phyloP scores from a whole-genome alignment of 2,113 vertebrate genomes.

The Calonectris borealis region DNA sequence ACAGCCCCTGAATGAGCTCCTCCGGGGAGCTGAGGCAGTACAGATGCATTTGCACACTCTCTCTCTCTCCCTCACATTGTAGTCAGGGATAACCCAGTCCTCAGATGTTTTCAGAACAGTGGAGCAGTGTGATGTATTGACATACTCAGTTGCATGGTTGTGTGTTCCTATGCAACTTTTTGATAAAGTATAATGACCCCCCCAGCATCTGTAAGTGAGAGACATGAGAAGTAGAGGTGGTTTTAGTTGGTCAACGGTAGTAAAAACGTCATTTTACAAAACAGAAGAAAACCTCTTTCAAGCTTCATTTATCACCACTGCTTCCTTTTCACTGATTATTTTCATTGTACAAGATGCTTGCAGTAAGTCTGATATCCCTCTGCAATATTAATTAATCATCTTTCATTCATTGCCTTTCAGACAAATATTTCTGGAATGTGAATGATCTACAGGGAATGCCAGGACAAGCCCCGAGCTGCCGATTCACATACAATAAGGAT shows the following conservation, averaged over 20 bases:
- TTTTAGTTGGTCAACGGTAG: neutral
- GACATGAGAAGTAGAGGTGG: neutral
- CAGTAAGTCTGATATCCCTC: neutral
- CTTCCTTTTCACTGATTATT: neutral
- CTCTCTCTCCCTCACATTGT: neutral
- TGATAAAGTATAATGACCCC: neutral
- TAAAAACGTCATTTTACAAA: neutral
- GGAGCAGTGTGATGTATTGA: neutral
- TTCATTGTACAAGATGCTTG: neutral
- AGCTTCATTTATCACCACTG: neutral
- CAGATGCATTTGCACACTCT: neutral
- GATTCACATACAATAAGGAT: neutral
- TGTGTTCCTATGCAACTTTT: neutral
- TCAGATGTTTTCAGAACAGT: neutral
- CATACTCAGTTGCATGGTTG: neutral
- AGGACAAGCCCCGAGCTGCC: neutral
- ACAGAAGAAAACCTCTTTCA: neutral
- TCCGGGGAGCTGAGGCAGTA: neutral
- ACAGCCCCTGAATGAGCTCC: neutral
- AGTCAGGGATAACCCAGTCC: neutral
- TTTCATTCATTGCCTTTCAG: slow-evolving; percentile 49
- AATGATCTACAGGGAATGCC: neutral
- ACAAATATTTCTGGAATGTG: slow-evolving; percentile 63
- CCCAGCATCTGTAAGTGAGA: neutral
- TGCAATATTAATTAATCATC: neutral